Percentiles rank a stretch among this genome's conserved stretches.
Conservation (phyloP, 2,888 invertebrate genomes). For the Linyphia triangularis region DNA sequence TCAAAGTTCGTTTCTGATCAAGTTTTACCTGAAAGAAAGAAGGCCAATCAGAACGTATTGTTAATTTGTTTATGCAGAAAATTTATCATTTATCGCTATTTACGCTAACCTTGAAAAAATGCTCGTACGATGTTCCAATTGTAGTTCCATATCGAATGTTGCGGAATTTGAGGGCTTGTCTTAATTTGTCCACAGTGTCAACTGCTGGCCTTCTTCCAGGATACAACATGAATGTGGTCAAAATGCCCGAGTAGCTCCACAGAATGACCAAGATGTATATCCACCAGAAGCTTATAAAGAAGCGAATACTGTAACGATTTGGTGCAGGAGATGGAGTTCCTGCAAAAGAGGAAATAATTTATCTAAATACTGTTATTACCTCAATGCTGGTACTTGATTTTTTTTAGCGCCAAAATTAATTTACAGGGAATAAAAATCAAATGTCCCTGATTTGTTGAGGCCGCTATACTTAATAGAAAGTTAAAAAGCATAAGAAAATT, state of each 20-base stretch:
- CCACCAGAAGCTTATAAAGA: slow-evolving; percentile 67
- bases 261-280: slow-evolving; percentile 61
- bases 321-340: slow-evolving; percentile 55
- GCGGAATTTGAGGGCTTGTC: background rate
- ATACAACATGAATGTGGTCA: slow-evolving; percentile 67
- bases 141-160: slow-evolving; percentile 43
- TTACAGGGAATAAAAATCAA: too few relatives aligned
- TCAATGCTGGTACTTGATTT: too few relatives aligned
- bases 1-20: too few relatives aligned
- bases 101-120: slow-evolving; percentile 42
- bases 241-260: slow-evolving; percentile 60
- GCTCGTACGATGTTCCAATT: slow-evolving; percentile 44
- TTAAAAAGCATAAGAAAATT: too few relatives aligned
- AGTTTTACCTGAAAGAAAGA: too few relatives aligned
- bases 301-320: slow-evolving; percentile 53
- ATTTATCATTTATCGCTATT: background rate
- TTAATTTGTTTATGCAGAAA: too few relatives aligned
- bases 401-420: too few relatives aligned
- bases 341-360: background rate
- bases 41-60: too few relatives aligned
- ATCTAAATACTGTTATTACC: too few relatives aligned
- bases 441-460: too few relatives aligned
- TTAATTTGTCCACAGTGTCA: slow-evolving; percentile 52
- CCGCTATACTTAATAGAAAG: too few relatives aligned
- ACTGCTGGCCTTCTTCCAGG: slow-evolving; percentile 42